phyloP scores from a whole-genome alignment of 2,888 invertebrate species.

The Euspilapteryx auroguttella region DNA sequence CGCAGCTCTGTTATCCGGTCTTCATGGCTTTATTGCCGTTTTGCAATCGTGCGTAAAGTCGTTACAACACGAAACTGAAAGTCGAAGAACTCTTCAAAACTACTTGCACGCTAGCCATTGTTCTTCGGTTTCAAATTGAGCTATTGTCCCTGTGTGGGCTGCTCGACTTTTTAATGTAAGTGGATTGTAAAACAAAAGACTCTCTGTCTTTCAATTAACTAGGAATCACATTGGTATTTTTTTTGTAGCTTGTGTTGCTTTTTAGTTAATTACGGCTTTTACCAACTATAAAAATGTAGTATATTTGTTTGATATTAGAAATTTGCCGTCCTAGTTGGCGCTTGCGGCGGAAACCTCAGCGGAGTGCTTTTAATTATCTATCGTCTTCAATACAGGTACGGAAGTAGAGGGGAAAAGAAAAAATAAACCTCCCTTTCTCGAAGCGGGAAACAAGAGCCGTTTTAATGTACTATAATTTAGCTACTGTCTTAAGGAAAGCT shows the following conservation, averaged over 20 bases:
- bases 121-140: slow-evolving; percentile 18
- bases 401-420: slow-evolving; percentile 31
- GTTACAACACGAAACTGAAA: slow-evolving; percentile 18
- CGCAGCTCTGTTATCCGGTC: not conserved
- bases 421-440: slow-evolving; percentile 19
- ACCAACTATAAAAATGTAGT: too few species aligned
- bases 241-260: too few species aligned
- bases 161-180: slow-evolving; percentile 25
- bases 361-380: slow-evolving; percentile 47
- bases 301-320: too few species aligned
- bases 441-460: slow-evolving; percentile 26
- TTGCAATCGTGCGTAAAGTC: slow-evolving; percentile 34
- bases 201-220: slow-evolving; percentile 8
- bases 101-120: slow-evolving; percentile 23
- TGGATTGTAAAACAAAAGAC: slow-evolving; percentile 40
- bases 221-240: slow-evolving; percentile 1
- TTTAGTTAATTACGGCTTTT: too few species aligned
- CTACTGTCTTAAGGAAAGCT: slow-evolving; percentile 59
- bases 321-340: too few species aligned
- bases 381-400: slow-evolving; percentile 20
- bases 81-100: slow-evolving; percentile 28
- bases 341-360: too few species aligned
- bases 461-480: slow-evolving; percentile 45
- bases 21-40: slow-evolving; percentile 20
- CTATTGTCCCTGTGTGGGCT: slow-evolving; percentile 1